phyloP scores from a whole-genome alignment of 2,797 vertebrate species.

The Euthynnus affinis region DNA sequence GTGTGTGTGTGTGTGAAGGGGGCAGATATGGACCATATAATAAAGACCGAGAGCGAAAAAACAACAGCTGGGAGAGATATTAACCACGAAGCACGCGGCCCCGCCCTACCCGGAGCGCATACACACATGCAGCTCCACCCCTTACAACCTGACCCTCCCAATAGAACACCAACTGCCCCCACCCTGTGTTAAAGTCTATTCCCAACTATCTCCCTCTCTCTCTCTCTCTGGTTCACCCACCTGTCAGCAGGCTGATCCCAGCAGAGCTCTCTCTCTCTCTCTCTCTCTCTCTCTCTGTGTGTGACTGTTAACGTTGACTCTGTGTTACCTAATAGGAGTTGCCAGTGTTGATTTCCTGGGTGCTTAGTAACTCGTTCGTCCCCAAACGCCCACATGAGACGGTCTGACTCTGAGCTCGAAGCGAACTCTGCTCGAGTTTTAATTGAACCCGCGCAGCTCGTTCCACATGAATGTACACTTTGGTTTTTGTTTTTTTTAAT shows the following conservation, averaged over 20 bases:
- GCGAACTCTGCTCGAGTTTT: constrained; percentile 1
- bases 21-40: constrained; percentile 31
- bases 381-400: background rate
- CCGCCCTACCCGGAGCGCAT: constrained; percentile 22
- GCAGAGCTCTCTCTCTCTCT: constrained; percentile 19
- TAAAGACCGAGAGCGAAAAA: constrained; percentile 50
- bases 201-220: background rate
- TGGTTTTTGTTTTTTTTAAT: no score
- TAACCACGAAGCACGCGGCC: constrained; percentile 52
- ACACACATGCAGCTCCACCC: constrained; percentile 42
- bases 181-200: constrained; percentile 18
- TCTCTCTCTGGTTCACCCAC: constrained; percentile 47
- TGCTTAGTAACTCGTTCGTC: constrained; percentile 22
- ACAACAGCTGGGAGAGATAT: constrained; percentile 75
- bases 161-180: constrained; percentile 36
- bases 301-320: background rate
- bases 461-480: background rate
- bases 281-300: constrained; percentile 16
- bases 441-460: constrained; percentile 1
- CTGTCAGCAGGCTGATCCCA: constrained; percentile 59
- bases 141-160: constrained; percentile 45
- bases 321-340: constrained; percentile 36
- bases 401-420: background rate
- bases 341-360: constrained; percentile 39
- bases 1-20: background rate